These are phyloP conservation scores for Serripes groenlandicus DNA, from an alignment of 2,888 invertebrate species.

Conservation along the genomic window DNA sequence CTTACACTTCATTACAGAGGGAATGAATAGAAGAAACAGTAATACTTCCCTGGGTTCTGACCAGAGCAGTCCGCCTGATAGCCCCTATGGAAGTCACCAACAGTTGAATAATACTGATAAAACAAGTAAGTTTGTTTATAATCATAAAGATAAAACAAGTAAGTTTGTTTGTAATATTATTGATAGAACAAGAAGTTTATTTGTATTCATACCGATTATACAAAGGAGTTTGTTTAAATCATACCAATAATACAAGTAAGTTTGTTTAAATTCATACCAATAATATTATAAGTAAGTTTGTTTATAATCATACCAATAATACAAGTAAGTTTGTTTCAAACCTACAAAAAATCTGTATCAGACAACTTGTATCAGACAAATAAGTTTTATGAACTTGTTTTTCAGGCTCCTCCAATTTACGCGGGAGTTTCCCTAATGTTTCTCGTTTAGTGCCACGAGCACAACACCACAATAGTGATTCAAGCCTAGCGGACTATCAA, in stretches of 20 bases:
- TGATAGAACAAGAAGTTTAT: no score
- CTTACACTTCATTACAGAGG: conserved; percentile 58
- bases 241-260: no score
- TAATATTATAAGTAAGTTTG: no score
- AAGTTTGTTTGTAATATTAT: no score
- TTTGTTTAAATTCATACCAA: no score
- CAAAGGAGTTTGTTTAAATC: no score
- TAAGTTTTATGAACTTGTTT: conserved; percentile 1
- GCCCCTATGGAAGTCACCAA: conserved; percentile 83
- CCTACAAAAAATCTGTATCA: no score
- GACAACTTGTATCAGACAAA: no score
- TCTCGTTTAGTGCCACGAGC: conserved; percentile 73
- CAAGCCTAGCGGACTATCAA: conserved; percentile 76
- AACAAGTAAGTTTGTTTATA: not conserved
- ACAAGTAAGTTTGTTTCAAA: no score
- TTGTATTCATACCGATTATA: no score
- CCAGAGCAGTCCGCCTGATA: conserved; percentile 84
- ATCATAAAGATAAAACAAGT: no score
- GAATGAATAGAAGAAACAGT: conserved; percentile 60
- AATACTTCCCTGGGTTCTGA: conserved; percentile 75
- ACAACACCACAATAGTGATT: conserved; percentile 79
- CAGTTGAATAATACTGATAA: conserved; percentile 65
- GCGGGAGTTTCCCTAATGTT: conserved; percentile 80
- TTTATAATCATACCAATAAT: no score
- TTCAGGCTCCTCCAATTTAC: conserved; percentile 71